A percentile compares a stretch with the other conserved stretches of the same genome.
phyloP scores from a whole-genome alignment of 2,113 vertebrate species.

The Oceanites oceanicus region DNA sequence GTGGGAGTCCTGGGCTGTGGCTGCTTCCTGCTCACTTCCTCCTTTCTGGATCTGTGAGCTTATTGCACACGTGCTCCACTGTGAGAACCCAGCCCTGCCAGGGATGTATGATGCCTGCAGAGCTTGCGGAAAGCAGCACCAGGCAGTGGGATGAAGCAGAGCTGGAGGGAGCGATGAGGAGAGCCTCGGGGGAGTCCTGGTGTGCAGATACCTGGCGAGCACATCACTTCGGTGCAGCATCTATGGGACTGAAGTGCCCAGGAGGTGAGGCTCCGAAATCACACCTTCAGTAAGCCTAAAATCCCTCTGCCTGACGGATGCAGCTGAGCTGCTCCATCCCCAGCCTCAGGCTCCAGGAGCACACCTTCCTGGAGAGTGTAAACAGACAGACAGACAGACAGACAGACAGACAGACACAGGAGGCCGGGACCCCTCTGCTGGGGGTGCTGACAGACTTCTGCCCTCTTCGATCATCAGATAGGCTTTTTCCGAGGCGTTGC shows the following conservation, averaged over 20 bases:
- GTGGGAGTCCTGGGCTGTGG: not conserved
- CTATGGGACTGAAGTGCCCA: not conserved
- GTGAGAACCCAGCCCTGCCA: fast-evolving
- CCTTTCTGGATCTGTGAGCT: not conserved
- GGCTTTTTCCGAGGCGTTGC: not conserved
- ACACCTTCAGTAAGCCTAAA: not conserved
- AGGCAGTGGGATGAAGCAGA: not conserved
- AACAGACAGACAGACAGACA: not conserved
- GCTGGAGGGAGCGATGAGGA: not conserved
- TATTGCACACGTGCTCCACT: not conserved
- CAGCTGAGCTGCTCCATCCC: not conserved
- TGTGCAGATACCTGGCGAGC: not conserved
- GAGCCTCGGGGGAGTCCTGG: not conserved
- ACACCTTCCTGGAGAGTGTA: not conserved
- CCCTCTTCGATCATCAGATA: not conserved
- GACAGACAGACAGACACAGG: not conserved
- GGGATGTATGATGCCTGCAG: not conserved
- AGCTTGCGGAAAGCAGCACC: not conserved
- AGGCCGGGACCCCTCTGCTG: not conserved
- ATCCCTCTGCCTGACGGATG: not conserved
- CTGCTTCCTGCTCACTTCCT: not conserved
- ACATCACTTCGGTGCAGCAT: not conserved
- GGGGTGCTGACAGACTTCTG: not conserved
- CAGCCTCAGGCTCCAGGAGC: not conserved
- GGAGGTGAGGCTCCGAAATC: not conserved